A percentile compares a stretch with the other conserved stretches of the same genome.
These are phyloP conservation scores for Hydriomena furcata DNA, from an alignment of 2,888 invertebrate genomes.

Conservation along the genomic window DNA sequence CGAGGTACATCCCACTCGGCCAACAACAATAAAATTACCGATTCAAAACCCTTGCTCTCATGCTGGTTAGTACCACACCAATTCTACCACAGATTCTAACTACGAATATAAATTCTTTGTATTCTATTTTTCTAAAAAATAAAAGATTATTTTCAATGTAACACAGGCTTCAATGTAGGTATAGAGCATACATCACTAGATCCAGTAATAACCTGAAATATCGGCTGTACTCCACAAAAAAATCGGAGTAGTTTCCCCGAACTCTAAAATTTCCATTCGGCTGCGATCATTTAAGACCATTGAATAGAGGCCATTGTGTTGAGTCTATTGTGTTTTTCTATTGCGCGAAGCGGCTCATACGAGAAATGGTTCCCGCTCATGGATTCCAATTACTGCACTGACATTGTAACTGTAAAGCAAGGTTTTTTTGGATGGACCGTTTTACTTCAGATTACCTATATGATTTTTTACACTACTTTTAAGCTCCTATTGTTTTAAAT, in stretches of 20 bases:
- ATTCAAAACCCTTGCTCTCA: no score
- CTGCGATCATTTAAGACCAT: constrained; percentile 70
- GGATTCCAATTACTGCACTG: constrained; percentile 70
- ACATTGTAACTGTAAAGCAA: constrained; percentile 58
- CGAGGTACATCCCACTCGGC: no score
- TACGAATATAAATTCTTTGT: no score
- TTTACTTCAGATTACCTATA: no score
- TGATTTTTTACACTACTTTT: no score
- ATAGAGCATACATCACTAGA: background rate
- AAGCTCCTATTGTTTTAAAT: no score
- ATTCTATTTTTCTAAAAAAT: no score
- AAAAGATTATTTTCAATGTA: no score
- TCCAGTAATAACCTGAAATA: constrained; percentile 33
- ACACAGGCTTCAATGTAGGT: no score
- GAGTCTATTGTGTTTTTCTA: constrained; percentile 75
- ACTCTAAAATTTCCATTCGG: constrained; percentile 77
- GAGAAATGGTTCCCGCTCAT: constrained; percentile 55
- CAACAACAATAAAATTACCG: no score
- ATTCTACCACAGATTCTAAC: no score
- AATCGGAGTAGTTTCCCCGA: constrained; percentile 57
- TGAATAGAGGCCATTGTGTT: constrained; percentile 69
- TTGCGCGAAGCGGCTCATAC: constrained; percentile 68
- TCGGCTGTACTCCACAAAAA: constrained; percentile 43
- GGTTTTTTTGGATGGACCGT: constrained; percentile 49
- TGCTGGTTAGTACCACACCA: no score